These are phyloP conservation scores for Desmophyllum pertusum DNA, from an alignment of 92 coral and sea anemone species.

Conservation along the genomic window DNA sequence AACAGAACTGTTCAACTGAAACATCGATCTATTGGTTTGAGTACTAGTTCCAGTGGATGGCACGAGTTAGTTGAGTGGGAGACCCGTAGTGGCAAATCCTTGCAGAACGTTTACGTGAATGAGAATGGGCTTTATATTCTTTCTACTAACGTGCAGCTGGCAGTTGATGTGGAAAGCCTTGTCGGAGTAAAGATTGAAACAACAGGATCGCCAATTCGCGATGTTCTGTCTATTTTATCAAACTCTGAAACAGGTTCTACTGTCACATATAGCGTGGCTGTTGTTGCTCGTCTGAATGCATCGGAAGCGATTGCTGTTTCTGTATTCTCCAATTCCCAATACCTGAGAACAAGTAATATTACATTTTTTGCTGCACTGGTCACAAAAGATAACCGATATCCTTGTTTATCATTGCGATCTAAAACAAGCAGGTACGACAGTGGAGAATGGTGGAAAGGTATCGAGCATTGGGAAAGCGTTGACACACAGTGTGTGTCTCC, in stretches of 20 bases:
- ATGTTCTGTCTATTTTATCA: conserved; percentile 8
- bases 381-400: neutral
- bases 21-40: conserved; percentile 20
- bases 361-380: conserved; percentile 52
- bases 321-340: conserved; percentile 19
- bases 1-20: conserved; percentile 33
- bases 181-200: conserved; percentile 22
- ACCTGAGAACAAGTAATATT: neutral
- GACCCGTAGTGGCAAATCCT: conserved; percentile 12
- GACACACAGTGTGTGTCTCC: conserved; percentile 23
- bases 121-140: conserved; percentile 59
- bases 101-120: neutral
- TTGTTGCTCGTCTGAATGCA: conserved; percentile 46
- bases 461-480: conserved; percentile 46
- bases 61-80: conserved; percentile 37
- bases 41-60: conserved; percentile 40
- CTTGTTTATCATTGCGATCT: conserved; percentile 29
- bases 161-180: neutral
- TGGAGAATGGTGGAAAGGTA: conserved; percentile 48
- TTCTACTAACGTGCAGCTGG: conserved; percentile 22
- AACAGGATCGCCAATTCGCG: conserved; percentile 10
- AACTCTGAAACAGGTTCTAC: conserved; percentile 25
- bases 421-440: conserved; percentile 11
- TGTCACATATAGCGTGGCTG: conserved; percentile 30
- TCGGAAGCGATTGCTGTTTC: conserved; percentile 33